These are phyloP conservation scores for Drosophila lowei DNA, from an alignment of 1,140 invertebrate species.

Conservation along the genomic window DNA sequence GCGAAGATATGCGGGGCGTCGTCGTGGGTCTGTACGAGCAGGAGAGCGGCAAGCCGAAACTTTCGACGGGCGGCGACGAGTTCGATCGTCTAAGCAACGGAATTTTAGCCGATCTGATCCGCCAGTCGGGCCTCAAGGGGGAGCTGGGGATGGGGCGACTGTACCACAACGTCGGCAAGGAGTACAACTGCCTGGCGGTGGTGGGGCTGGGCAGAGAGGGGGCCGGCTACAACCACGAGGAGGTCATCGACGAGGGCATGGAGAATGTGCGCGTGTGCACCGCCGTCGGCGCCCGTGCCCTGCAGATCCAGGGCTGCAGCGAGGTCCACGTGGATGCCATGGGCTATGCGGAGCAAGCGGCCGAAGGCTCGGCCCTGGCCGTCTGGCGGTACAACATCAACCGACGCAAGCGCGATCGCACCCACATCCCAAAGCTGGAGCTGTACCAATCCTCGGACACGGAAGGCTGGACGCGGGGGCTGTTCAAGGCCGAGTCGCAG, in stretches of 20 bases:
- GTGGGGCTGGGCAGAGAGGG: slow-evolving; percentile 87
- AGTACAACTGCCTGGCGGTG: slow-evolving; percentile 86
- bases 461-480: slow-evolving; percentile 88
- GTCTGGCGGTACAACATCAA: slow-evolving; percentile 88
- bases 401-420: slow-evolving; percentile 84
- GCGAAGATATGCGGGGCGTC: slow-evolving; percentile 38
- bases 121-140: slow-evolving; percentile 56
- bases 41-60: slow-evolving; percentile 85
- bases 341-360: slow-evolving; percentile 89
- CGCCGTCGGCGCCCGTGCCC: slow-evolving; percentile 84
- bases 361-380: slow-evolving; percentile 88
- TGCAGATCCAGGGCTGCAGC: slow-evolving; percentile 85
- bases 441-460: slow-evolving; percentile 83
- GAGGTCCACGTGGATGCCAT: slow-evolving; percentile 88
- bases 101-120: slow-evolving; percentile 63
- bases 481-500: slow-evolving; percentile 91
- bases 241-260: slow-evolving; percentile 87
- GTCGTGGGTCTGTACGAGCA: slow-evolving; percentile 50
- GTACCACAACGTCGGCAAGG: slow-evolving; percentile 86
- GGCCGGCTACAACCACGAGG: slow-evolving; percentile 85
- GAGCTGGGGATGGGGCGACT: slow-evolving; percentile 84
- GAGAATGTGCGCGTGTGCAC: slow-evolving; percentile 83
- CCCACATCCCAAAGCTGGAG: slow-evolving; percentile 83
- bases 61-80: slow-evolving; percentile 62
- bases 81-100: slow-evolving; percentile 72